A percentile compares a stretch with the other conserved stretches of the same genome.
Evolutionary conservation across 2,888 invertebrate species (phyloP).

Genomic region (Baccha elongata): DNA sequence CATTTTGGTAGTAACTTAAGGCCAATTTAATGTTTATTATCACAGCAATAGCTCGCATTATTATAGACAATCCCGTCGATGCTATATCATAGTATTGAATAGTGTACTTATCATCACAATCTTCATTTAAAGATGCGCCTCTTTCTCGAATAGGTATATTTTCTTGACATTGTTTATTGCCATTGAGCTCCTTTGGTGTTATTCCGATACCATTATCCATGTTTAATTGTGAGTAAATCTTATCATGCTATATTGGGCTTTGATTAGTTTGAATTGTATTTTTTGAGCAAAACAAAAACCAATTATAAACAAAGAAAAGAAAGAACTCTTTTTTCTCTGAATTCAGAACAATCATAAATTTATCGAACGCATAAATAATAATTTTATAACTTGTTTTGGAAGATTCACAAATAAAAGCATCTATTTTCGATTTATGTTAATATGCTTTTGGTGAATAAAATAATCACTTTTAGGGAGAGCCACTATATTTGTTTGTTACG

Average conservation of each 20-base stretch:
- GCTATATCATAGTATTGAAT: conserved; percentile 76
- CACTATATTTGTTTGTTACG: no score
- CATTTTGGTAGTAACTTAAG: conserved; percentile 75
- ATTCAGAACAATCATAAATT: conserved; percentile 13
- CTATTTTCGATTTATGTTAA: not conserved
- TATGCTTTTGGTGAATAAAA: no score
- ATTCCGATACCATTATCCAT: conserved; percentile 50
- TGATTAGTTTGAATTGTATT: not conserved
- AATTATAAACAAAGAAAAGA: conserved; percentile 53
- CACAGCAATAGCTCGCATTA: conserved; percentile 76
- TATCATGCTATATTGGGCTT: conserved; percentile 34
- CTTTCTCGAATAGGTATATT: conserved; percentile 47
- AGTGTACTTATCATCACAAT: conserved; percentile 43
- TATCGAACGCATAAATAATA: conserved; percentile 16
- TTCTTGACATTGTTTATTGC: conserved; percentile 58
- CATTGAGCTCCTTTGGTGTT: conserved; percentile 21
- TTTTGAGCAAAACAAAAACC: conserved; percentile 2
- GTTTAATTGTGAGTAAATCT: conserved; percentile 1
- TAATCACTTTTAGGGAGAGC: no score
- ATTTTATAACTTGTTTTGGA: conserved; percentile 18
- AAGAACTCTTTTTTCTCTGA: not conserved
- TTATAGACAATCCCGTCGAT: conserved; percentile 76
- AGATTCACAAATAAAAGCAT: not conserved
- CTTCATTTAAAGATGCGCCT: conserved; percentile 16
- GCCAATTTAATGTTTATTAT: conserved; percentile 77